Base-by-base conservation (phyloP, 2,113 vertebrate species). In the Polyodon spathula region DNA sequence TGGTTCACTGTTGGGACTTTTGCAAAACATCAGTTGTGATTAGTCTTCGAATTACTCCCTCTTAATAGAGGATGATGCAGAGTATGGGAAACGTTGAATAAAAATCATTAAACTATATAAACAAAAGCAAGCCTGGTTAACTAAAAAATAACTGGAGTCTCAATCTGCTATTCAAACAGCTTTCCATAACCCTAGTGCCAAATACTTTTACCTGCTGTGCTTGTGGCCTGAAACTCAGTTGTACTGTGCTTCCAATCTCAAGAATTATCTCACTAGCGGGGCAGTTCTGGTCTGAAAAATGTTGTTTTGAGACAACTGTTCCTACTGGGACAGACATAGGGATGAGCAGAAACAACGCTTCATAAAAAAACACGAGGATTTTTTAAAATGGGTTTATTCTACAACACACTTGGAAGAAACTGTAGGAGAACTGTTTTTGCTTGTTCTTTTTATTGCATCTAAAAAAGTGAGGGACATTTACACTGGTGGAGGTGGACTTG, bases 61-160 rank as follows among this genome's bases (percentile, higher is more conserved):
- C 48, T 11, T 2, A 17, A 37, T 9, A 55, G 53, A 9, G n/a
- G 17, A n/a, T 55, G 16, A 55, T 27, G 53, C 53, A 37, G 37
- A 37, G 53, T 10, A 10, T 55, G 53, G 53, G 27, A 55, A 55
- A 55, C 27, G 16, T n/a, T 55, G 53, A 55, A 9, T 38, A 4
- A 37, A 55, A 55, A 55, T 37, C 53, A 55, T 55, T 55, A 55
- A 9, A 17, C 53, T 55, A 38, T 17, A 38, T 37, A 5, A 55
- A 37, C 11, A 55, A 55, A 55, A n/a, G 17, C 17, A 37, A 27
- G 27, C 27, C 27, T 27, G 27, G 27, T 27, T 27, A 27, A 55
- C n/a, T 55, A 17, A 55, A 55, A 55, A 27, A 17, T 16, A 55
- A 16, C 53, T 6, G 53, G 53, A 4, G 53, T 17, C 8, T n/a